phyloP scores from a whole-genome alignment of 2,888 invertebrate genomes.

The Drosophila robusta region DNA sequence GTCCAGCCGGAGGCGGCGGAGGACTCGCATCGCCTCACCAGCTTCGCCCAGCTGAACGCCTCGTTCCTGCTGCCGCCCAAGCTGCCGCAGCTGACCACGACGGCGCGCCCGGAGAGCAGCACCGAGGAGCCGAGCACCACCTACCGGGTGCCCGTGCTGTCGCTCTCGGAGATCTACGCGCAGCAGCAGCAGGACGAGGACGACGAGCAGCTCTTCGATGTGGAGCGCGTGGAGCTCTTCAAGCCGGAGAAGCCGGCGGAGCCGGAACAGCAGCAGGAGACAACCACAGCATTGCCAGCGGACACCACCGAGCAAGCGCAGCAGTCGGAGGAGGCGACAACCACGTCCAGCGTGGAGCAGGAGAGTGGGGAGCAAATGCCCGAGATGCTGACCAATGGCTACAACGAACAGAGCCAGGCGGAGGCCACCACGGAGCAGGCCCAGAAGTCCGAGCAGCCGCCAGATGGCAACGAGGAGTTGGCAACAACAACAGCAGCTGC shows the following conservation, averaged over 20 bases:
- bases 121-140: constrained; percentile 57
- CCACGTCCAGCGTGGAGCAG: constrained; percentile 25
- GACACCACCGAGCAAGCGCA: constrained; percentile 33
- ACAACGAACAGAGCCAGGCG: constrained; percentile 53
- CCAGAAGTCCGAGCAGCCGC: neutral
- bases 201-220: constrained; percentile 60
- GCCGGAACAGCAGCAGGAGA: constrained; percentile 4
- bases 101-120: constrained; percentile 35
- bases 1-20: too few species aligned
- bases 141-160: constrained; percentile 50
- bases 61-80: constrained; percentile 70
- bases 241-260: constrained; percentile 22
- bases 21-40: constrained; percentile 77
- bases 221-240: constrained; percentile 44
- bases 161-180: constrained; percentile 71
- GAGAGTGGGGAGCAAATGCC: constrained; percentile 64
- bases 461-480: constrained; percentile 31
- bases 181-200: constrained; percentile 73
- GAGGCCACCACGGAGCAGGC: constrained; percentile 39
- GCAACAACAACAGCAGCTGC: constrained; percentile 23
- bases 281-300: constrained; percentile 21
- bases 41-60: constrained; percentile 81
- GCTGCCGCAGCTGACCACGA: constrained; percentile 6
- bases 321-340: constrained; percentile 40
- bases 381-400: constrained; percentile 71